Evolutionary conservation across 2,888 invertebrate genomes (phyloP).

Genomic region (Cyrtodaria siliqua): DNA sequence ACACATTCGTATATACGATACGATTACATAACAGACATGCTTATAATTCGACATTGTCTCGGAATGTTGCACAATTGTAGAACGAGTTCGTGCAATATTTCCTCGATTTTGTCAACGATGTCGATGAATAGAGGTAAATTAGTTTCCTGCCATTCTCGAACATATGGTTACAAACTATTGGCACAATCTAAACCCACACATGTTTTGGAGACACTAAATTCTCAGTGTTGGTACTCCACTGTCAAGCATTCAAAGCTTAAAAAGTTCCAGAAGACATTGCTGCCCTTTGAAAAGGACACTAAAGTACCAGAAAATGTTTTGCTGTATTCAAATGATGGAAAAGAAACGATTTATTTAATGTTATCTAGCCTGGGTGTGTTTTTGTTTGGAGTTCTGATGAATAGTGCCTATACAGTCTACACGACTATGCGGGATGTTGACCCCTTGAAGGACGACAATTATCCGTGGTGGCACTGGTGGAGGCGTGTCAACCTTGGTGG

Average conservation of each 20-base stretch:
- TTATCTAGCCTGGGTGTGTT: neutral
- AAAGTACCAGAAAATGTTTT: conserved; percentile 3
- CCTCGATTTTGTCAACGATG: no score
- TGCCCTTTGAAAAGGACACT: conserved; percentile 20
- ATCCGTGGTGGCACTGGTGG: neutral
- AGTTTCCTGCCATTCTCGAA: no score
- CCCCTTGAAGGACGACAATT: neutral
- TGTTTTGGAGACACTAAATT: neutral
- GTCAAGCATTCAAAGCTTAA: conserved; percentile 6
- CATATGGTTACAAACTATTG: neutral
- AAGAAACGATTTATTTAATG: conserved; percentile 4
- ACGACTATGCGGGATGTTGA: neutral
- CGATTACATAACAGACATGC: no score
- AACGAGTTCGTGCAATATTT: no score
- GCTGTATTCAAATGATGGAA: conserved; percentile 13
- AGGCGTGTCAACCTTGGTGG: no score
- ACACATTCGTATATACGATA: no score
- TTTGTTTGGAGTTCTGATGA: neutral
- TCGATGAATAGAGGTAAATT: no score
- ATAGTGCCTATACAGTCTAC: conserved; percentile 2
- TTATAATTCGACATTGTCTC: no score
- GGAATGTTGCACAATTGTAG: no score
- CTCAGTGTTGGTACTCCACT: neutral
- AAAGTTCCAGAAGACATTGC: conserved; percentile 10
- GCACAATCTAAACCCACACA: no score